Evolutionary conservation across 2,888 invertebrate species (phyloP).

Genomic region (Aphidoletes aphidimyza): DNA sequence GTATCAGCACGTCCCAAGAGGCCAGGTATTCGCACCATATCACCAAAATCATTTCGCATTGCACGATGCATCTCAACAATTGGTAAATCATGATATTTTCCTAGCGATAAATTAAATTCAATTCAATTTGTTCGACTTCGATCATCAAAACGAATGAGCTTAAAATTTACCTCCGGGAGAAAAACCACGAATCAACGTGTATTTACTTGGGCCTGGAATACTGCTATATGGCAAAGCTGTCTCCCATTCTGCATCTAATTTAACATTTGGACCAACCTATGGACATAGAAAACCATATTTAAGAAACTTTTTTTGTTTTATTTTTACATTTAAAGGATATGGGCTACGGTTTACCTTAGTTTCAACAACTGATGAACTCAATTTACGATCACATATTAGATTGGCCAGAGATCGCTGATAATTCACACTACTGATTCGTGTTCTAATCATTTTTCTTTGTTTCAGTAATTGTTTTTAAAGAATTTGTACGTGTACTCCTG

Average conservation of each 20-base stretch:
- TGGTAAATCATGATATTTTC: constrained; percentile 29
- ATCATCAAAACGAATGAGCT: neutral
- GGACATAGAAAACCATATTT: no score
- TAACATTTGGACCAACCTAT: neutral
- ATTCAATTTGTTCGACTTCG: neutral
- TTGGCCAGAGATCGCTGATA: no score
- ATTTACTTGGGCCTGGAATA: constrained; percentile 54
- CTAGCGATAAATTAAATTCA: neutral
- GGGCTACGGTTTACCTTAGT: neutral
- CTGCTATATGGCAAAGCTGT: constrained; percentile 17
- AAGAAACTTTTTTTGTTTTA: no score
- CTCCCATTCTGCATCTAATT: constrained; percentile 53
- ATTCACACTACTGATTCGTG: no score
- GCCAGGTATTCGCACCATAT: constrained; percentile 64
- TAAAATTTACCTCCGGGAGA: constrained; percentile 44
- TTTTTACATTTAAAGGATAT: no score
- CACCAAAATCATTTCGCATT: constrained; percentile 61
- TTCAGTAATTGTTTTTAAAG: no score
- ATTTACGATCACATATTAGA: no score
- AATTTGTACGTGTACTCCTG: no score
- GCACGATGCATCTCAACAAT: constrained; percentile 24
- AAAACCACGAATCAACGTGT: neutral
- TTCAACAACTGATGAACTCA: constrained; percentile 3
- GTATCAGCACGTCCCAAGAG: constrained; percentile 61
- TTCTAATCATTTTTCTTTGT: no score